Evolutionary conservation across 2,888 invertebrate genomes (phyloP).

Genomic region (Caenorhabditis wallacei): DNA sequence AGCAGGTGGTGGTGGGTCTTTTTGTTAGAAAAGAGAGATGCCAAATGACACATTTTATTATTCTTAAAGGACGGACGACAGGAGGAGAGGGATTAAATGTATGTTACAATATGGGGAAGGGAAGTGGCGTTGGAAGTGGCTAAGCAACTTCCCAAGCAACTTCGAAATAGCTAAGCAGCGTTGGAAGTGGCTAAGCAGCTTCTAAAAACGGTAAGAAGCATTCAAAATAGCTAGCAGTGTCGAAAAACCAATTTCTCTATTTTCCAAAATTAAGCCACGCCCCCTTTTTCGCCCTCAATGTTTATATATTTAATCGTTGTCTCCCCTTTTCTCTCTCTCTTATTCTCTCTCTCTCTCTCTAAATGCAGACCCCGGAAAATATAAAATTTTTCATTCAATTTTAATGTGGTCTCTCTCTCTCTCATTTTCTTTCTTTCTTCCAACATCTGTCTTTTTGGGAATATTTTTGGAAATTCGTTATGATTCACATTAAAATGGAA

Average conservation of each 20-base stretch:
- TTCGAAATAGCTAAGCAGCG: too few species aligned
- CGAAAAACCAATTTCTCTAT: too few species aligned
- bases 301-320: conserved; percentile 17
- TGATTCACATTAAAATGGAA: background rate
- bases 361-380: conserved; percentile 20
- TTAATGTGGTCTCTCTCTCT: conserved; percentile 5
- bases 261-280: background rate
- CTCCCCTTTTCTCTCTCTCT: background rate
- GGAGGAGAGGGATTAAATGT: conserved; percentile 34
- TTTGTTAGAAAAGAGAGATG: conserved; percentile 31
- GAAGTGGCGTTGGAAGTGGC: background rate
- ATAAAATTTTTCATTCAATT: conserved; percentile 15
- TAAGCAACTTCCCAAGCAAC: too few species aligned
- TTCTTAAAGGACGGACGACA: conserved; percentile 31
- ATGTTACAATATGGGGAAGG: conserved; percentile 24
- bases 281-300: conserved; percentile 9
- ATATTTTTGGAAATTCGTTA: conserved; percentile 3
- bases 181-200: too few species aligned
- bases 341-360: background rate
- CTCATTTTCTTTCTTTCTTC: background rate
- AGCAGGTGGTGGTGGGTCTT: conserved; percentile 3
- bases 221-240: too few species aligned
- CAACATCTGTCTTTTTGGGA: conserved; percentile 12
- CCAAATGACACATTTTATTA: conserved; percentile 45
- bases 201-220: too few species aligned